phyloP scores from a whole-genome alignment of 2,113 vertebrate species.

The Tenebrosternarchus preto region DNA sequence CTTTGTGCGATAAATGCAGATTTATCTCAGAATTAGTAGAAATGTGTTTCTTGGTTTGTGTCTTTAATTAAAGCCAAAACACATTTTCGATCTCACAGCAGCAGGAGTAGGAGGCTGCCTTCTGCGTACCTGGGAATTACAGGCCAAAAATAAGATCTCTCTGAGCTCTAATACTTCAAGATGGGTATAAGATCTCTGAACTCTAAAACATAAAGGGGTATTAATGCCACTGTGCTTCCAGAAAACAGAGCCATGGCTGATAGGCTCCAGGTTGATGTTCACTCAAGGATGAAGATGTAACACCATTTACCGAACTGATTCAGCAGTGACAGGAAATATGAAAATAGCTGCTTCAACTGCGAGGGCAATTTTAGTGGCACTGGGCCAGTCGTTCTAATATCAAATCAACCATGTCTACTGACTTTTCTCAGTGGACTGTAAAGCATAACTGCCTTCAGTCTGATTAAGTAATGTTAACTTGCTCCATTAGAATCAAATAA shows the following conservation, averaged over 20 bases:
- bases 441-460: not conserved
- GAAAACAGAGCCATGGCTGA: no score
- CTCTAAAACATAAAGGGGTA: no score
- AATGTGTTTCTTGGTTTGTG: conserved; percentile 67
- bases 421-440: not conserved
- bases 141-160: no score
- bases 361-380: not conserved
- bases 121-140: no score
- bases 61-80: conserved; percentile 74
- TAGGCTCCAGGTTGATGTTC: no score
- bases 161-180: no score
- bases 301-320: not conserved
- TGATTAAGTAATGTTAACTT: not conserved
- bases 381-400: not conserved
- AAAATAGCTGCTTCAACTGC: not conserved
- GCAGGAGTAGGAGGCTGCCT: no score
- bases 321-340: not conserved
- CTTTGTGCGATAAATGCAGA: conserved; percentile 71
- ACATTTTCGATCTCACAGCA: conserved; percentile 46
- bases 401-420: not conserved
- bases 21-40: conserved; percentile 73
- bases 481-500: not conserved
- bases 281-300: no score
- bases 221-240: no score
- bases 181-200: no score